A percentile compares a stretch with the other conserved stretches of the same genome.
phyloP scores from a whole-genome alignment of 35 echinoderm and acorn worm species.

The Diadema setosum region DNA sequence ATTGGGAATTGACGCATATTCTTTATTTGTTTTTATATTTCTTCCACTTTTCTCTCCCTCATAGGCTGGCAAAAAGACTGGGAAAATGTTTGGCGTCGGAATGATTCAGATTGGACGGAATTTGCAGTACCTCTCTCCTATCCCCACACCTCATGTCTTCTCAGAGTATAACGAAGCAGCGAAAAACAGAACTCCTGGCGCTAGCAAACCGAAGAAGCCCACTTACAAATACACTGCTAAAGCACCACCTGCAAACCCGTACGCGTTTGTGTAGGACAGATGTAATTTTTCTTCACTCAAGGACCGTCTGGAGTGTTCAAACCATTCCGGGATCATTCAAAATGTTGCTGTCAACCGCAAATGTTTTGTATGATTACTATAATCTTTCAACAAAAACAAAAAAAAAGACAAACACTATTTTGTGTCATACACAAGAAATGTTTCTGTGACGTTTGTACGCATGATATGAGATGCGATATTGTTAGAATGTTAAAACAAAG shows the following conservation, averaged over 20 bases:
- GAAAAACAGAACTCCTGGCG: not conserved
- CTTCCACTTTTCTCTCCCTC: not conserved
- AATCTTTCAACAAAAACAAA: too few relatives aligned
- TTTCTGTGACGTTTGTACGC: too few relatives aligned
- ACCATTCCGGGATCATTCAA: too few relatives aligned
- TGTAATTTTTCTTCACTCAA: too few relatives aligned
- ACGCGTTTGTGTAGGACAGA: not conserved
- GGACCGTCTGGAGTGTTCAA: too few relatives aligned
- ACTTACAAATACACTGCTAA: slow-evolving; percentile 1
- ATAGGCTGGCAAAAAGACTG: not conserved
- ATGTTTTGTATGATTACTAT: too few relatives aligned
- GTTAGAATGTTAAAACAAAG: too few relatives aligned
- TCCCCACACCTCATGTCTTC: not conserved
- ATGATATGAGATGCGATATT: too few relatives aligned
- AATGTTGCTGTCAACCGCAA: too few relatives aligned
- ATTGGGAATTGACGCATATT: too few relatives aligned
- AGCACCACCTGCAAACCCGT: not conserved
- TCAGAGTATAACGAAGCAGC: not conserved
- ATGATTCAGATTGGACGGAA: not conserved
- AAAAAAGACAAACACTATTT: too few relatives aligned
- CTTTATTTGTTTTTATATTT: not conserved
- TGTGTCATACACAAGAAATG: too few relatives aligned
- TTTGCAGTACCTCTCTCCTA: not conserved
- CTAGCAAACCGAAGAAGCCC: not conserved
- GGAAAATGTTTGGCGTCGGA: not conserved